Evolutionary conservation across 2,797 vertebrate genomes (phyloP).

Genomic region (Sciaenops ocellatus): DNA sequence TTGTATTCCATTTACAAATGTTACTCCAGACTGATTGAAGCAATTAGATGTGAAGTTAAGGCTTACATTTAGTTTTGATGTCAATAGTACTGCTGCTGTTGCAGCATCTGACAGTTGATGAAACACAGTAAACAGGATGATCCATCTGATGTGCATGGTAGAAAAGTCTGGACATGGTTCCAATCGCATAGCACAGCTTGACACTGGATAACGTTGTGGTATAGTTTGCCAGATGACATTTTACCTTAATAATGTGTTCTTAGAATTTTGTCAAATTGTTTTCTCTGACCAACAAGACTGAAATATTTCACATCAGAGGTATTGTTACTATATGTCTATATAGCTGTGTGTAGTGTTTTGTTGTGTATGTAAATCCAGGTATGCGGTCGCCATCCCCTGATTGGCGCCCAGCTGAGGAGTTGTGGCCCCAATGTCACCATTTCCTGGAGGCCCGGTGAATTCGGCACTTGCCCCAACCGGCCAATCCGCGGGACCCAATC

Average conservation of each 20-base stretch:
- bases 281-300: neutral
- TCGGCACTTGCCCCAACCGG: no score
- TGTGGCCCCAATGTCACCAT: no score
- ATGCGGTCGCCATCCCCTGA: no score
- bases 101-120: slow-evolving; percentile 27
- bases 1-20: slow-evolving; percentile 30
- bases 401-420: no score
- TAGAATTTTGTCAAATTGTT: slow-evolving; percentile 11
- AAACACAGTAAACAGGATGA: slow-evolving; percentile 30
- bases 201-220: slow-evolving; percentile 11
- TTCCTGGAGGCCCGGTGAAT: no score
- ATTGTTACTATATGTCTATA: neutral
- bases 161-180: slow-evolving; percentile 8
- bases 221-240: slow-evolving; percentile 19
- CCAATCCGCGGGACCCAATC: no score
- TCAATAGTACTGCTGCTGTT: slow-evolving; percentile 25
- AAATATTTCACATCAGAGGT: slow-evolving; percentile 5
- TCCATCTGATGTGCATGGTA: neutral
- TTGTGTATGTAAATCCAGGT: no score
- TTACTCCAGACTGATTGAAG: slow-evolving; percentile 27
- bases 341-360: no score
- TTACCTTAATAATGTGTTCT: slow-evolving; percentile 51
- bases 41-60: slow-evolving; percentile 42
- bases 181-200: slow-evolving; percentile 7
- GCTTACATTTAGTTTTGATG: slow-evolving; percentile 34